Conservation (phyloP, 2,797 vertebrate species). For the Oryzias sinensis region DNA sequence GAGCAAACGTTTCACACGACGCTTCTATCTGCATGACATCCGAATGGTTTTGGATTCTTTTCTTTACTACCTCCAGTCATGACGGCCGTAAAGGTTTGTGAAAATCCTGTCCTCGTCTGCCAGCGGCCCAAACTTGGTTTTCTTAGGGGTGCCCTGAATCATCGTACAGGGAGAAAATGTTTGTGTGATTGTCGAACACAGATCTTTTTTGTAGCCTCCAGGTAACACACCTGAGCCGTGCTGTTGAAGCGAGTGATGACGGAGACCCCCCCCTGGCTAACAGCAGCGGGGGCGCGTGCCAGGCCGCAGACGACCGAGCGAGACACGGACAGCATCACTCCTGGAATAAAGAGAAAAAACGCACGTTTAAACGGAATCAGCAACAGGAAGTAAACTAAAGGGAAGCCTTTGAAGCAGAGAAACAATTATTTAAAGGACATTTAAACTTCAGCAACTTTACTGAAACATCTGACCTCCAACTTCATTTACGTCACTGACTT, state of each 20-base stretch:
- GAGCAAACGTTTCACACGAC: constrained; percentile 3
- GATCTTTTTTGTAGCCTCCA: not conserved
- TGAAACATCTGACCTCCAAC: too few species aligned
- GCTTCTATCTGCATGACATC: not conserved
- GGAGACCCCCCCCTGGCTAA: constrained; percentile 56
- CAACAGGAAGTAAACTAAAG: too few species aligned
- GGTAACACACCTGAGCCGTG: constrained; percentile 66
- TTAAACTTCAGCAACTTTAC: too few species aligned
- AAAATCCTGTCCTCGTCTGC: constrained; percentile 94
- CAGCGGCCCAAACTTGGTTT: constrained; percentile 91
- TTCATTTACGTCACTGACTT: too few species aligned
- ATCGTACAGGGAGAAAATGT: constrained; percentile 7
- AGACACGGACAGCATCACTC: constrained; percentile 75
- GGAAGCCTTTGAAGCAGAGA: too few species aligned
- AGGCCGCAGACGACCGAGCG: constrained; percentile 63
- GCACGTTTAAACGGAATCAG: too few species aligned
- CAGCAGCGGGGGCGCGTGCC: constrained; percentile 58
- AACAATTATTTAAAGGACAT: too few species aligned
- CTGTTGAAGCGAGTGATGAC: constrained; percentile 71
- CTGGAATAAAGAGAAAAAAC: constrained; percentile 20
- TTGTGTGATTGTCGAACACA: not conserved
- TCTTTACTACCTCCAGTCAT: constrained; percentile 87
- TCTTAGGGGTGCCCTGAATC: constrained; percentile 79
- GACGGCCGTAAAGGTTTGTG: constrained; percentile 93
- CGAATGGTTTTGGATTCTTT: not conserved